Conservation (phyloP, 2,888 invertebrate species). For the Andrena fulva region DNA sequence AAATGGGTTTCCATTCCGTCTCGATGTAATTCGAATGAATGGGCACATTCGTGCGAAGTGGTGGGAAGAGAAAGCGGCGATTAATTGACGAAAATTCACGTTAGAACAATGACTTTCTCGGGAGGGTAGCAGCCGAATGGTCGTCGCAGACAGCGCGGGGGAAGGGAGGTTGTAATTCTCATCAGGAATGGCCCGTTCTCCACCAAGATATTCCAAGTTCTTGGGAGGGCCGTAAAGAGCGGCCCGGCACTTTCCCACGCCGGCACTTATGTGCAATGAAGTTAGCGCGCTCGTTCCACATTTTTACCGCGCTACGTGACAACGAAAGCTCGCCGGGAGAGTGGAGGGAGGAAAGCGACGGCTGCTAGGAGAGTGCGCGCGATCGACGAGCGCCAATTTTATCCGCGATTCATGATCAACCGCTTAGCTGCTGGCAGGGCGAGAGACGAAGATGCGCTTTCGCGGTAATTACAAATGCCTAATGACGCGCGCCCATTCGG, state of each 20-base stretch:
- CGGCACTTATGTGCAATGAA: conserved; percentile 64
- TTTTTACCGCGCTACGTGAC: conserved; percentile 60
- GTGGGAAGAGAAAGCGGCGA: conserved; percentile 40
- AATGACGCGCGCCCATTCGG: conserved; percentile 13
- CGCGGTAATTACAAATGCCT: conserved; percentile 21
- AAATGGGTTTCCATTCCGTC: conserved; percentile 68
- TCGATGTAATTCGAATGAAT: conserved; percentile 64
- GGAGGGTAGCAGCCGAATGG: conserved; percentile 54
- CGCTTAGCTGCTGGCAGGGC: background rate
- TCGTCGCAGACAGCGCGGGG: conserved; percentile 54
- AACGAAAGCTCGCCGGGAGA: conserved; percentile 11
- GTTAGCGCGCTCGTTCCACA: conserved; percentile 58
- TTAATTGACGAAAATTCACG: conserved; percentile 73
- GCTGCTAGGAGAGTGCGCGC: background rate
- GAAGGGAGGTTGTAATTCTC: conserved; percentile 63
- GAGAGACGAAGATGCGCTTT: background rate
- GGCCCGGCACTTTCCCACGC: conserved; percentile 54
- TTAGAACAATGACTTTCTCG: conserved; percentile 68
- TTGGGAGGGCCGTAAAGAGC: conserved; percentile 62
- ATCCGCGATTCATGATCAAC: background rate
- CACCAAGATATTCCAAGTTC: conserved; percentile 66
- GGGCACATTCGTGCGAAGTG: conserved; percentile 51
- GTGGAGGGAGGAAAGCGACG: background rate
- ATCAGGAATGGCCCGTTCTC: conserved; percentile 70
- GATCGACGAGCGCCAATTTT: conserved; percentile 49